A percentile compares a stretch with the other conserved stretches of the same genome.
These are phyloP conservation scores for Potamarius usumacintae DNA, from an alignment of 2,113 vertebrate species.

Conservation along the genomic window DNA sequence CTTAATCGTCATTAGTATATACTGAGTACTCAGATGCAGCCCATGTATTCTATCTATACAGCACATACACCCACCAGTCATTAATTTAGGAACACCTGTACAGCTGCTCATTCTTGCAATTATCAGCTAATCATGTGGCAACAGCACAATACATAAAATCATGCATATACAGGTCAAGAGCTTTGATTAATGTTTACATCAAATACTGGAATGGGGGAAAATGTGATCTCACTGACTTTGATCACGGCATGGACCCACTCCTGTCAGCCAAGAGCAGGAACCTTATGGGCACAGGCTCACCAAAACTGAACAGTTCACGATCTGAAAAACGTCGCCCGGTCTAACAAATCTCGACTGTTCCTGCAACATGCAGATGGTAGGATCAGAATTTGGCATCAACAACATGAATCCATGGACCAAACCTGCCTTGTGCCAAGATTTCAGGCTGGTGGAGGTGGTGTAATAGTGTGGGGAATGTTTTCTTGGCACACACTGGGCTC, in stretches of 20 bases:
- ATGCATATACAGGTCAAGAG: neutral
- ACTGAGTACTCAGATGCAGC: too few relatives aligned
- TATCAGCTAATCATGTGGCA: neutral
- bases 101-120: neutral
- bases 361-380: neutral
- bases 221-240: neutral
- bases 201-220: neutral
- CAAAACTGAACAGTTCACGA: neutral
- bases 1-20: too few relatives aligned
- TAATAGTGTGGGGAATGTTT: neutral
- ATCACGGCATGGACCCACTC: neutral
- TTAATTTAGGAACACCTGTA: neutral
- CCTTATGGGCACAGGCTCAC: neutral
- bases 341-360: neutral
- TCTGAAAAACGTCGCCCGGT: neutral
- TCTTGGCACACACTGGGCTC: neutral
- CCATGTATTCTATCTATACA: slow-evolving; percentile 1
- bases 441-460: neutral
- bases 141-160: neutral
- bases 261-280: neutral
- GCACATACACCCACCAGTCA: slow-evolving; percentile 7
- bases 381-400: neutral
- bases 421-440: neutral
- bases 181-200: neutral
- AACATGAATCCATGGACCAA: neutral